phyloP scores from a whole-genome alignment of 2,888 invertebrate species.

The Pristionchus mayeri region DNA sequence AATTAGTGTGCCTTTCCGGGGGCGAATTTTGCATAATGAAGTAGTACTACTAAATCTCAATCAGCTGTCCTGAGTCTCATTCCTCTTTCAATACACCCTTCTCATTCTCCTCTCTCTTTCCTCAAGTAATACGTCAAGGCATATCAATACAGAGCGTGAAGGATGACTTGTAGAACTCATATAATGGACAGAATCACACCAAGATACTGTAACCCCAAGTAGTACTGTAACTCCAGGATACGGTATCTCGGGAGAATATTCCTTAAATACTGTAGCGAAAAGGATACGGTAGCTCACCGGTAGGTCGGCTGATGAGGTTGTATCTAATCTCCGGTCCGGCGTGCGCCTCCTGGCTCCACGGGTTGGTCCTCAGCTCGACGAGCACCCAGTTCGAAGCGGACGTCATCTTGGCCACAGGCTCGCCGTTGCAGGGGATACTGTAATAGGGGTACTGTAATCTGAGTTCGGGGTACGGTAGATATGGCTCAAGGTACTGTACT shows the following conservation, averaged over 20 bases:
- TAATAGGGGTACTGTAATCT: slow-evolving; percentile 6
- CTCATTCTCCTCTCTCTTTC: too few species aligned
- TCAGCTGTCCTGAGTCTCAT: not conserved
- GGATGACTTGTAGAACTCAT: too few species aligned
- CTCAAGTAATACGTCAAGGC: too few species aligned
- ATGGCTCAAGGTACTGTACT: slow-evolving; percentile 50
- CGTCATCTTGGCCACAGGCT: slow-evolving; percentile 43
- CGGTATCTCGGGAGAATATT: too few species aligned
- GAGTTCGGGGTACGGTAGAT: not conserved
- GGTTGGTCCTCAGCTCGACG: slow-evolving; percentile 53
- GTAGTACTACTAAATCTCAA: slow-evolving; percentile 14
- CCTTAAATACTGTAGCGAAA: too few species aligned
- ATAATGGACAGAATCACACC: too few species aligned
- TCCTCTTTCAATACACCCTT: not conserved
- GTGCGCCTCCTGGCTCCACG: slow-evolving; percentile 42
- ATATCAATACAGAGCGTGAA: too few species aligned
- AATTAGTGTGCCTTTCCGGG: too few species aligned
- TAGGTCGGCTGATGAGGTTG: slow-evolving; percentile 15
- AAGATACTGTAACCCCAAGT: too few species aligned
- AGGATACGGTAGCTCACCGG: not conserved
- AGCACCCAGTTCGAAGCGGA: slow-evolving; percentile 56
- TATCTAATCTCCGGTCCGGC: slow-evolving; percentile 56
- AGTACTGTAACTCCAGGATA: too few species aligned
- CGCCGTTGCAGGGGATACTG: slow-evolving; percentile 57
- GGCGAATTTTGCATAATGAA: too few species aligned